Conservation (phyloP, 2,888 invertebrate species). For the Gymnosoma rotundatum region DNA sequence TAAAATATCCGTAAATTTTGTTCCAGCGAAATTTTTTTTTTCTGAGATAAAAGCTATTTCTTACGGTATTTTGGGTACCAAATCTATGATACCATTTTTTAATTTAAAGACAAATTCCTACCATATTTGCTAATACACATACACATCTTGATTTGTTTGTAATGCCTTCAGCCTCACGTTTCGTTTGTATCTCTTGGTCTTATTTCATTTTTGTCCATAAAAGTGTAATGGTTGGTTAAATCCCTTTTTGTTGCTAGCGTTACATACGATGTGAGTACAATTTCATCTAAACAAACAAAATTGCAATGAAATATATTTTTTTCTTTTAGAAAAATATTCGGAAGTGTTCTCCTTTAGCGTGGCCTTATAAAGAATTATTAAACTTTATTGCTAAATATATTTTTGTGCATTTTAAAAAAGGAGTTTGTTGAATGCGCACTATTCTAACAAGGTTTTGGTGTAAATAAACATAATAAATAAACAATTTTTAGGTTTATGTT, state of each 20-base stretch:
- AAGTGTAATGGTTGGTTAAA: slow-evolving; percentile 54
- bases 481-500: too few species aligned
- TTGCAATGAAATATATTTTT: slow-evolving; percentile 20
- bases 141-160: slow-evolving; percentile 10
- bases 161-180: neutral
- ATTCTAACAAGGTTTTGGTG: too few species aligned
- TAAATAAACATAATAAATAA: neutral
- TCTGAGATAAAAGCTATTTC: neutral
- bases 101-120: slow-evolving; percentile 26
- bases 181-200: neutral
- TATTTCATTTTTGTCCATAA: slow-evolving; percentile 20
- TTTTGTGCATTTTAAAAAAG: neutral
- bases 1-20: too few species aligned
- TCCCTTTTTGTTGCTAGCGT: slow-evolving; percentile 5
- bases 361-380: slow-evolving; percentile 1
- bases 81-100: slow-evolving; percentile 18
- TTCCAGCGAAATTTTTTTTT: neutral
- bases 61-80: slow-evolving; percentile 32
- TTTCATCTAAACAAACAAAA: slow-evolving; percentile 41
- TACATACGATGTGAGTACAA: neutral
- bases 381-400: too few species aligned
- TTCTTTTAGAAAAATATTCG: neutral
- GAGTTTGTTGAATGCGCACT: too few species aligned
- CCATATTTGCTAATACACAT: slow-evolving; percentile 11
- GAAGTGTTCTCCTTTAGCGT: neutral